Conservation (phyloP, 2,888 invertebrate genomes). For the Artemia sp. region DNA sequence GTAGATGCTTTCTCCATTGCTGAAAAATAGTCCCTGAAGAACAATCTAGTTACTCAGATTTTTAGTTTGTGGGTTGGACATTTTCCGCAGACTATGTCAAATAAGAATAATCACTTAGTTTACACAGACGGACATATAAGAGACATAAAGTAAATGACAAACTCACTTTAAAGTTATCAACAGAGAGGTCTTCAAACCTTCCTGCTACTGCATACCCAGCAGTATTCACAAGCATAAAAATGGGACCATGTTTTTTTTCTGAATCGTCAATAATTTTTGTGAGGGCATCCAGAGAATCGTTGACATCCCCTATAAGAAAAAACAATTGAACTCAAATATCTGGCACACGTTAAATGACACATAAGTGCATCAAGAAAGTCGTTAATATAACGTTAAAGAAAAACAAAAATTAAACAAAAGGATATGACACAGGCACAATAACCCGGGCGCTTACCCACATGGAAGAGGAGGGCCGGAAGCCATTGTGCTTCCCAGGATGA, state of each 20-base stretch:
- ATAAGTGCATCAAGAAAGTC: constrained; percentile 17
- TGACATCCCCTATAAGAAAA: constrained; percentile 43
- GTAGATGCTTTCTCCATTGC: too few species aligned
- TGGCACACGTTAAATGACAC: neutral
- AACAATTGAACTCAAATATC: neutral
- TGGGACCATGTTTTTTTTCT: constrained; percentile 53
- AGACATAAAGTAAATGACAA: neutral
- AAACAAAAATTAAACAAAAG: too few species aligned
- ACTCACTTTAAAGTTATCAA: constrained; percentile 39
- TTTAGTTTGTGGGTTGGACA: too few species aligned
- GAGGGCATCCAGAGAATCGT: constrained; percentile 43
- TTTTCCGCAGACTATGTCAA: neutral
- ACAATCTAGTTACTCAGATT: too few species aligned
- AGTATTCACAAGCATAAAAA: constrained; percentile 81
- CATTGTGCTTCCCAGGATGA: too few species aligned
- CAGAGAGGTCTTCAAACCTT: constrained; percentile 54
- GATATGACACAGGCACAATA: too few species aligned
- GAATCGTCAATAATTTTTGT: constrained; percentile 41
- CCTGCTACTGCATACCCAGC: constrained; percentile 67
- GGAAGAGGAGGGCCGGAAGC: too few species aligned
- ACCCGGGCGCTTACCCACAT: too few species aligned
- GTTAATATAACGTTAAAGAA: too few species aligned
- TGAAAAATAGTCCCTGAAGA: too few species aligned
- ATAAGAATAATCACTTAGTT: neutral
- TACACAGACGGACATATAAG: neutral